phyloP scores from a whole-genome alignment of 2,888 invertebrate species.

The Orchesella flavescens region DNA sequence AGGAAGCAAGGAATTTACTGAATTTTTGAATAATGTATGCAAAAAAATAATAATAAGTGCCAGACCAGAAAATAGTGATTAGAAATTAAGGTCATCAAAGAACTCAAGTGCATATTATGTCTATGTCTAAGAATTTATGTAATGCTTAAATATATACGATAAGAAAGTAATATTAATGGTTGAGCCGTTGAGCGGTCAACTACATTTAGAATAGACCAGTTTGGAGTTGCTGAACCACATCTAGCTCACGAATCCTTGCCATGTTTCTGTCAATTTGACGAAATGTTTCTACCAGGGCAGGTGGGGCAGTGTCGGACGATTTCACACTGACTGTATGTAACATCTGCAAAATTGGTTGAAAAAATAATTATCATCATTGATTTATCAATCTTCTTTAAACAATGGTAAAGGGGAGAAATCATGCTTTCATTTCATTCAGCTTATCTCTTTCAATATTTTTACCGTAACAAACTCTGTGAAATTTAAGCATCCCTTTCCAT shows the following conservation, averaged over 20 bases:
- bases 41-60: too few species aligned
- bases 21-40: too few species aligned
- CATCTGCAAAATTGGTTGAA: slow-evolving; percentile 47
- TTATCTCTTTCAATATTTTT: background rate
- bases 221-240: slow-evolving; percentile 67
- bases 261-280: slow-evolving; percentile 62
- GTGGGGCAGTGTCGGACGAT: slow-evolving; percentile 27
- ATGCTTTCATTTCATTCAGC: background rate
- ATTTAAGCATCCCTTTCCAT: slow-evolving; percentile 42
- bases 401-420: background rate
- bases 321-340: slow-evolving; percentile 60
- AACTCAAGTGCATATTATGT: too few species aligned
- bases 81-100: too few species aligned
- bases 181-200: background rate
- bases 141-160: too few species aligned
- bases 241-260: slow-evolving; percentile 58
- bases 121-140: too few species aligned
- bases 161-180: background rate
- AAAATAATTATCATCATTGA: background rate
- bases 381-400: background rate
- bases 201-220: slow-evolving; percentile 67
- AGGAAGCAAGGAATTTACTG: too few species aligned
- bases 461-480: slow-evolving; percentile 60
- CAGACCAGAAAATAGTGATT: too few species aligned
- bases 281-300: slow-evolving; percentile 55